Percentiles rank a stretch among this genome's conserved stretches.
Conservation (phyloP, 2,888 invertebrate genomes). For the Cheilosia pagana region DNA sequence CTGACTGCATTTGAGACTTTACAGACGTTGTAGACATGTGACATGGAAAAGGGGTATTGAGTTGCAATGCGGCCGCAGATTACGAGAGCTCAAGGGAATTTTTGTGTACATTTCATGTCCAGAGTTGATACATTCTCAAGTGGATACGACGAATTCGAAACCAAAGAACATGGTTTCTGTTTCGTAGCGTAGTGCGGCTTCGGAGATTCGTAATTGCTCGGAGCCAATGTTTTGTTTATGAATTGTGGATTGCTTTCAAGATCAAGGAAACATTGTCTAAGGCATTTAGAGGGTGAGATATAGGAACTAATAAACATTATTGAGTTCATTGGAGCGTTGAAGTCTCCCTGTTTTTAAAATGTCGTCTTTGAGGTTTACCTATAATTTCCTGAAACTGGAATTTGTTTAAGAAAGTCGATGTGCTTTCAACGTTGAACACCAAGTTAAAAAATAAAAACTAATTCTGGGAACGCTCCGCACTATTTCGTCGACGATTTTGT, state of each 20-base stretch:
- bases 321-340: neutral
- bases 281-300: neutral
- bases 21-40: slow-evolving; percentile 42
- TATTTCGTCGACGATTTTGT: no score
- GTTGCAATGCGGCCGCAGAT: slow-evolving; percentile 25
- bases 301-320: neutral
- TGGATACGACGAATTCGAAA: slow-evolving; percentile 63
- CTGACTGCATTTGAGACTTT: slow-evolving; percentile 30
- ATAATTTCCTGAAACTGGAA: no score
- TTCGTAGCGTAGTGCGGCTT: slow-evolving; percentile 26
- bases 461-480: no score
- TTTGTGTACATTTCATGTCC: slow-evolving; percentile 67
- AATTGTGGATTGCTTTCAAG: slow-evolving; percentile 38
- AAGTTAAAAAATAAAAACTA: no score
- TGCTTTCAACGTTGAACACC: no score
- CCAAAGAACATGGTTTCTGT: slow-evolving; percentile 41
- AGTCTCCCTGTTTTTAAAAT: no score
- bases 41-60: slow-evolving; percentile 62
- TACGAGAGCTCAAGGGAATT: slow-evolving; percentile 18
- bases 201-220: slow-evolving; percentile 32
- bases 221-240: slow-evolving; percentile 49
- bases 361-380: no score
- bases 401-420: no score
- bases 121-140: slow-evolving; percentile 63
- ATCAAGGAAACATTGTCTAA: slow-evolving; percentile 6